Evolutionary conservation across 1,140 invertebrate genomes (phyloP).

Genomic region (Pseudobourletiella spinata): DNA sequence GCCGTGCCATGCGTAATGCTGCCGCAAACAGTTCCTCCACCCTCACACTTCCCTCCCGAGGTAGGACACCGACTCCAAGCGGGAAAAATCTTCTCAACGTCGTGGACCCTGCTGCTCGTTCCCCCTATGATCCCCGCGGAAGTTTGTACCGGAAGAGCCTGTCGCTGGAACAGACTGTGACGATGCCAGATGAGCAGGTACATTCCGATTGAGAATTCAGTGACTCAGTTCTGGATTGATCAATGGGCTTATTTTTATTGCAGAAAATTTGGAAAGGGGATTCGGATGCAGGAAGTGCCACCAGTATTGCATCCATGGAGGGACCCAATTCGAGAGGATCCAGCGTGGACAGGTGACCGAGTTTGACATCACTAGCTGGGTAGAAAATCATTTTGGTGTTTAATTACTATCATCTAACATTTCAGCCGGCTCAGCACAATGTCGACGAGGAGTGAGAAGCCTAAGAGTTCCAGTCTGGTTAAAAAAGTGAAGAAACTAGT

Average conservation of each 20-base stretch:
- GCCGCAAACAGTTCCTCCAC: slow-evolving; percentile 19
- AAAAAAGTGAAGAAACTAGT: slow-evolving; percentile 74
- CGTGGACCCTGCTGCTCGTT: slow-evolving; percentile 40
- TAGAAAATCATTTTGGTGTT: no score
- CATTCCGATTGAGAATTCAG: background rate
- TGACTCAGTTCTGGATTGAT: slow-evolving; percentile 6
- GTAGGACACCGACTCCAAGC: slow-evolving; percentile 4
- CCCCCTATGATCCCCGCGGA: slow-evolving; percentile 41
- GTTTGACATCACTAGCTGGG: slow-evolving; percentile 22
- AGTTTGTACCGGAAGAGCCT: slow-evolving; percentile 61
- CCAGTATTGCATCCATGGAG: slow-evolving; percentile 57
- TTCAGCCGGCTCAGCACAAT: slow-evolving; percentile 57
- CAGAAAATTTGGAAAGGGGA: slow-evolving; percentile 59
- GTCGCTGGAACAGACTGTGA: slow-evolving; percentile 60
- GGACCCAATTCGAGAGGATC: slow-evolving; percentile 50
- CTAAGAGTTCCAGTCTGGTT: slow-evolving; percentile 71
- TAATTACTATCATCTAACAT: slow-evolving; percentile 29
- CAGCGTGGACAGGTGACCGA: slow-evolving; percentile 58
- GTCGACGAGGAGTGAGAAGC: slow-evolving; percentile 77
- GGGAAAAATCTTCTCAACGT: background rate
- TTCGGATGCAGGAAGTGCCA: slow-evolving; percentile 58
- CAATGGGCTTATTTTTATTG: no score
- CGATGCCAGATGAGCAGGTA: slow-evolving; percentile 33
- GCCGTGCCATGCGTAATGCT: background rate
- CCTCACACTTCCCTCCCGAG: slow-evolving; percentile 29